Evolutionary conservation across 1,140 invertebrate species (phyloP), one percentile per base, ranked within the genome.

Genomic region (Achroia grisella): DNA sequence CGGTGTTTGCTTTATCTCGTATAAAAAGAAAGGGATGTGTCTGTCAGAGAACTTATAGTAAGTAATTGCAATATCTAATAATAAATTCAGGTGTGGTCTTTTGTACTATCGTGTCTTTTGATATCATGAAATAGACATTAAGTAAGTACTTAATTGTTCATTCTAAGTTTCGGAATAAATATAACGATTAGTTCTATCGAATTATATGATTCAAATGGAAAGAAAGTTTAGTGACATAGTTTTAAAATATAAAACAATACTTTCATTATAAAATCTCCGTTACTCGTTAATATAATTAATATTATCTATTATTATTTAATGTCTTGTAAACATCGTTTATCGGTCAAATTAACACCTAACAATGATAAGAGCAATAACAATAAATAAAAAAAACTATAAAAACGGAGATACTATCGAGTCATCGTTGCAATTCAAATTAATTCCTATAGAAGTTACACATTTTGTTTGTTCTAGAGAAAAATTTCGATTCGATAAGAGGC

Each of bases 1-100:
- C 69, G 73, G 68, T 79, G 73, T 79, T 74, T 82, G 77, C 69
- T 85, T 85, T 85, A 84, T 84, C 74, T 69, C 69, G 71, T 66
- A 71, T 75, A 78, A 78, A 79, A 79, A 65, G 58, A 60, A 62
- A 78, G 51, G 64, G 72, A 70, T 71, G 67, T 65, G 57, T 43
- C 47, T 58, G 71, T 71, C 60, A 61, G 50, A 56, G 45, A 43
- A 52, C 61, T 56, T 61, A 48, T 40, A 43, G 32, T 42, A 60
- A 66, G 48, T 50, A 49, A 61, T 56, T 54, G 45, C 40, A 47
- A 44, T 39, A 27, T 9, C 46, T 49, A 50, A 29, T 12, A 37
- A 29, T 1, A 2, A 6, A 3, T 23, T 23, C 17, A 23, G n/a
- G n/a, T n/a, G n/a, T n/a, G n/a, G n/a, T n/a, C n/a, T n/a, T n/a